A percentile compares a stretch with the other conserved stretches of the same genome.
Conservation (phyloP, 2,113 vertebrate species). For the Atractosteus spatula region DNA sequence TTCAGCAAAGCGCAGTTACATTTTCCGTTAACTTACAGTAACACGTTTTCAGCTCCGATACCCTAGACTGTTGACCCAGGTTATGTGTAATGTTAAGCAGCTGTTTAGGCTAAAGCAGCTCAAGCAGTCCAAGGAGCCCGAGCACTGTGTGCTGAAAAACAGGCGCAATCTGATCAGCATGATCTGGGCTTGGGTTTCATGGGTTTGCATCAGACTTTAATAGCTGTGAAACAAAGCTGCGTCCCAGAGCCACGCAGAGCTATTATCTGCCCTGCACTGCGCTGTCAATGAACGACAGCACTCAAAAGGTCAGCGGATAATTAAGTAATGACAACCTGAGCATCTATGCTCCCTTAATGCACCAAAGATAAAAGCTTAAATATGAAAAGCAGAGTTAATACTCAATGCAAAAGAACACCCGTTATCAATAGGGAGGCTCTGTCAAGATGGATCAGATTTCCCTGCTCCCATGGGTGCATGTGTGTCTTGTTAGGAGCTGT, state of each 20-base stretch:
- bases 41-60: conserved; percentile 73
- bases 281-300: conserved; percentile 61
- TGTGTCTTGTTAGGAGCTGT: conserved; percentile 61
- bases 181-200: conserved; percentile 66
- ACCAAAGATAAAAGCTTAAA: conserved; percentile 47
- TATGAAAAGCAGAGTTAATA: conserved; percentile 48
- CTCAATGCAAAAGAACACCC: conserved; percentile 10
- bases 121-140: conserved; percentile 60
- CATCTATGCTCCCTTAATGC: conserved; percentile 64
- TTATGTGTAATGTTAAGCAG: conserved; percentile 68
- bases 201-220: conserved; percentile 62
- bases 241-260: conserved; percentile 37
- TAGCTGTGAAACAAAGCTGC: conserved; percentile 63
- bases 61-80: conserved; percentile 73
- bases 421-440: conserved; percentile 38
- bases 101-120: conserved; percentile 60
- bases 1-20: conserved; percentile 70
- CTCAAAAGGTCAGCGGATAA: conserved; percentile 73
- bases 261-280: conserved; percentile 46
- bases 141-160: conserved; percentile 64
- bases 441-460: conserved; percentile 48
- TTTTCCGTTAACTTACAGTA: conserved; percentile 83
- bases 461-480: conserved; percentile 43
- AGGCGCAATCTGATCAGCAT: conserved; percentile 65
- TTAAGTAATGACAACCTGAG: conserved; percentile 70